These are phyloP conservation scores for Fopius arisanus DNA, from an alignment of 1,140 invertebrate species.

Conservation along the genomic window DNA sequence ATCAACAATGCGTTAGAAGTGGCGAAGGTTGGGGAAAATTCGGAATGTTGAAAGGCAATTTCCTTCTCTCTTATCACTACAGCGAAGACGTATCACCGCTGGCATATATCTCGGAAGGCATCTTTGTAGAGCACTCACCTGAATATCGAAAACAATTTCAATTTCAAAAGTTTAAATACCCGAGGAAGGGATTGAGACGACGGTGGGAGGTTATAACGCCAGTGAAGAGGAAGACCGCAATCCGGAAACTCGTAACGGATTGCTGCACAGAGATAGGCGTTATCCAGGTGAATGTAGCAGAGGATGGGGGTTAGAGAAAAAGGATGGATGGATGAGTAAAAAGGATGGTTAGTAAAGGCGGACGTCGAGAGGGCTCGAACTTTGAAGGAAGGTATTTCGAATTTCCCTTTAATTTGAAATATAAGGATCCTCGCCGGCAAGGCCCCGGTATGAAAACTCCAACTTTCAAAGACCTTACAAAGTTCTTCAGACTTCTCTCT, in stretches of 20 bases:
- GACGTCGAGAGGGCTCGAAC: constrained; percentile 37
- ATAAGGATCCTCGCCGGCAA: constrained; percentile 44
- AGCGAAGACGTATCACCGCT: constrained; percentile 3
- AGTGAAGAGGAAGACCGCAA: constrained; percentile 30
- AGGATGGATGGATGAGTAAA: constrained; percentile 18
- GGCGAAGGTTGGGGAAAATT: neutral
- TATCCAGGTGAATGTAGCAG: constrained; percentile 30
- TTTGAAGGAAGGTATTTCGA: constrained; percentile 53
- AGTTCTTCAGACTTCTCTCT: constrained; percentile 37
- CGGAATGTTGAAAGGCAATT: neutral
- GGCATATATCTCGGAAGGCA: constrained; percentile 10
- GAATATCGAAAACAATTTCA: constrained; percentile 59
- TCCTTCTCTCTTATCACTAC: constrained; percentile 3
- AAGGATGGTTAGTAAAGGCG: constrained; percentile 16
- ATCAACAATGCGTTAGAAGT: neutral
- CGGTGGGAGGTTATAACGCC: constrained; percentile 14
- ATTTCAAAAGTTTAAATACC: constrained; percentile 58
- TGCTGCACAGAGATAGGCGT: constrained; percentile 2
- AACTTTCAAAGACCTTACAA: constrained; percentile 39
- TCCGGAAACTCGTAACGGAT: constrained; percentile 26
- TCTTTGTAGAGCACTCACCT: constrained; percentile 45
- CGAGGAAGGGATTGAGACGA: neutral
- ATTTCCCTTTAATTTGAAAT: constrained; percentile 58
- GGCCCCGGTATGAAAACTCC: constrained; percentile 37
- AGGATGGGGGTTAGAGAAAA: constrained; percentile 21